phyloP scores from a whole-genome alignment of 2,113 vertebrate genomes.

The Oncorhynchus kisutch region DNA sequence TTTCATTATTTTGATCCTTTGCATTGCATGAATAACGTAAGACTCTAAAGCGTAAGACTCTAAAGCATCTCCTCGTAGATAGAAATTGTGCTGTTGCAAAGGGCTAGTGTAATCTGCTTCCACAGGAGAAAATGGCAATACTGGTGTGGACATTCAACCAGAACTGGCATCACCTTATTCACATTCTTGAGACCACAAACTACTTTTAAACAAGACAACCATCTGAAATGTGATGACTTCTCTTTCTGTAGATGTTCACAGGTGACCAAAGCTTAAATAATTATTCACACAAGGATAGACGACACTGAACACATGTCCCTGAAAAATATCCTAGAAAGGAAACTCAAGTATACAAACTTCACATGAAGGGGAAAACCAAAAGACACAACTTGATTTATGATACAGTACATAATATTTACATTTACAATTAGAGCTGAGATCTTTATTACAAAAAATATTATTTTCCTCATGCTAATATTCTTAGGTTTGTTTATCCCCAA shows the following conservation, averaged over 20 bases:
- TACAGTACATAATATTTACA: conserved; percentile 44
- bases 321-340: not conserved
- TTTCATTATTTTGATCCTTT: not conserved
- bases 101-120: not conserved
- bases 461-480: conserved; percentile 34
- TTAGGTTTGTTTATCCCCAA: conserved; percentile 40
- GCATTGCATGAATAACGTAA: not conserved
- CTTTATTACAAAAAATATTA: conserved; percentile 46
- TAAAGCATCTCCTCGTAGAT: not conserved
- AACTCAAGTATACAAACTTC: not conserved
- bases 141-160: not conserved
- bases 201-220: too few relatives aligned
- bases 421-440: conserved; percentile 35
- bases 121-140: not conserved
- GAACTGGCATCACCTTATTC: not conserved
- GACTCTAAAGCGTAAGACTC: not conserved
- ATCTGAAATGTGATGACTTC: not conserved
- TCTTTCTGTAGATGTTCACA: not conserved
- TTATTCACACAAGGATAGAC: not conserved
- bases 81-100: not conserved
- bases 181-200: not conserved
- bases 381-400: conserved; percentile 19
- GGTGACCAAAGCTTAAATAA: not conserved
- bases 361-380: not conserved
- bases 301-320: not conserved